Evolutionary conservation across 2,797 vertebrate species (phyloP), one percentile per base, ranked within the genome.

Genomic region (Argyrosomus regius): DNA sequence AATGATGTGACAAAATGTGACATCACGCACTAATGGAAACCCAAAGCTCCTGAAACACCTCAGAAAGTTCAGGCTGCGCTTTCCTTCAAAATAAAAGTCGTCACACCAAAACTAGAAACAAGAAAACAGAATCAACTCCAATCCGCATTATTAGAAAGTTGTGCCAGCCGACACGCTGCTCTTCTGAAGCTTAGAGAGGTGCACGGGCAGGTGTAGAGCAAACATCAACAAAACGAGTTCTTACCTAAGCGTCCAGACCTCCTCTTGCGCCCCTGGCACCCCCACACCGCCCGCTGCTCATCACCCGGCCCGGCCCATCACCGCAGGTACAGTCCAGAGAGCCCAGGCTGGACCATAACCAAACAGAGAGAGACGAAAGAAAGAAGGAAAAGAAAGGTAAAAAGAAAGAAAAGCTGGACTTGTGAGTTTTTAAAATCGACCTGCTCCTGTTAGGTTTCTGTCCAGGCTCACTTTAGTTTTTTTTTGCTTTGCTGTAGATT

Each of bases 171-270:
- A 18, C 45, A 60, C 8, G 6, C 14, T 24, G 6, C 39, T 52
- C 6, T 3, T 54, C 50, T 54, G 9, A 4, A 28, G 31, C 10
- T 31, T 2, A 35, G 16, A 57, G 18, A 39, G 41, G 17, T 12
- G 13, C 43, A 59, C 11, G 24, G 20, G 0, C 18, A 18, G 7
- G 14, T n/a, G 45, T 3, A 52, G 6, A 12, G n/a, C 0, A 31
- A 49, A 64, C 18, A 26, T 6, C 1, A 63, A 6, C 4, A 22
- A 49, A 57, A 72, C 0, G 0, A 16, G 2, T 63, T n/a, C n/a
- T 81, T 84, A 93, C 91, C 91, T 91, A 12, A 24, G 81, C 57
- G 88, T 86, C 73, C 85, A 75, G 80, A 88, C 26, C 80, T 89
- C 80, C 84, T 82, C 62, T 52, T 56, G 76, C 81, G 63, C 83